These are phyloP conservation scores for Orthosia incerta DNA, from an alignment of 2,888 invertebrate genomes.

Conservation along the genomic window DNA sequence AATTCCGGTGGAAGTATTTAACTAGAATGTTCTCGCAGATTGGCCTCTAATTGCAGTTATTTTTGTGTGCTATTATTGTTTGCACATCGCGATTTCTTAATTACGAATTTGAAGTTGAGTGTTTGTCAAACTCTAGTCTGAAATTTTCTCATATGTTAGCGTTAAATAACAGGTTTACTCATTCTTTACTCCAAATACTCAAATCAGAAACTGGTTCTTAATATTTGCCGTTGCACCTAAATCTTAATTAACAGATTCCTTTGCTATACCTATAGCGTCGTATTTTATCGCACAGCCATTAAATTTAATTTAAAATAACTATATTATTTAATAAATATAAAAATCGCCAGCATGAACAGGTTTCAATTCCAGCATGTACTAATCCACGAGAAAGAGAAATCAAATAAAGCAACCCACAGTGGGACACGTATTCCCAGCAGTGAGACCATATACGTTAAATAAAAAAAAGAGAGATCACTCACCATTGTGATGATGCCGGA, in stretches of 20 bases:
- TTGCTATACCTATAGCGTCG: not conserved
- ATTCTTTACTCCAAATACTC: too few relatives aligned
- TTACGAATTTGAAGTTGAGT: too few relatives aligned
- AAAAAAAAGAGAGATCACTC: constrained; percentile 53
- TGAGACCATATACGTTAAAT: too few relatives aligned
- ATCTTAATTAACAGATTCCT: not conserved
- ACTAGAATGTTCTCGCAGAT: too few relatives aligned
- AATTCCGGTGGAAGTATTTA: too few relatives aligned
- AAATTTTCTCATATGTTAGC: too few relatives aligned
- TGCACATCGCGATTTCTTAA: too few relatives aligned
- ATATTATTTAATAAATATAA: not conserved
- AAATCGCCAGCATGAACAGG: constrained; percentile 30
- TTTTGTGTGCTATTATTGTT: too few relatives aligned
- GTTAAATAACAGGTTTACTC: too few relatives aligned
- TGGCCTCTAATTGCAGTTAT: too few relatives aligned
- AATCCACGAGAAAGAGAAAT: not conserved
- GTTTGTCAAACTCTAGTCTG: too few relatives aligned
- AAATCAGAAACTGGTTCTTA: too few relatives aligned
- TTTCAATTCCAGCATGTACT: not conserved
- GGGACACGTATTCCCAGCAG: not conserved
- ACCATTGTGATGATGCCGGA: constrained; percentile 75
- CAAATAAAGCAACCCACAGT: constrained; percentile 27
- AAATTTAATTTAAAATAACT: not conserved
- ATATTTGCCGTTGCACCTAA: not conserved
- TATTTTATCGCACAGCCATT: constrained; percentile 33